phyloP scores from a whole-genome alignment of 2,888 invertebrate genomes.

The Andrena praecox region DNA sequence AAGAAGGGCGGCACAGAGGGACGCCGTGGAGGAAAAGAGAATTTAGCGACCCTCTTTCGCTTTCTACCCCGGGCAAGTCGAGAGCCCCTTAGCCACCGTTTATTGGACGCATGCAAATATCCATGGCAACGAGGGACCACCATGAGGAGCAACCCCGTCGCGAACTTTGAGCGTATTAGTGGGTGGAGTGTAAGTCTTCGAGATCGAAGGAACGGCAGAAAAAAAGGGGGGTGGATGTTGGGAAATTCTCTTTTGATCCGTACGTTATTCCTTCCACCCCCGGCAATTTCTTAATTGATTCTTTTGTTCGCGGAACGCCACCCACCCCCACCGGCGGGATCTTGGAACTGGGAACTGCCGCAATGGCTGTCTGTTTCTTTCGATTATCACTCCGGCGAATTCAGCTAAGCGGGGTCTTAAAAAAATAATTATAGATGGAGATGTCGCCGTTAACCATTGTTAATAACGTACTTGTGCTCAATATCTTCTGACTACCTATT shows the following conservation, averaged over 20 bases:
- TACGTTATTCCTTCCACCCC: conserved; percentile 49
- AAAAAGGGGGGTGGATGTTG: conserved; percentile 32
- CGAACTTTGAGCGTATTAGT: conserved; percentile 58
- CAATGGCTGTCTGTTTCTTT: conserved; percentile 2
- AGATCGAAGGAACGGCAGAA: conserved; percentile 30
- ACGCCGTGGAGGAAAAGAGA: conserved; percentile 75
- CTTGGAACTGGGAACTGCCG: conserved; percentile 16
- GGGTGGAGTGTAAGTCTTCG: conserved; percentile 50
- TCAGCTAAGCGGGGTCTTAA: background rate
- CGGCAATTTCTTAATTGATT: conserved; percentile 72
- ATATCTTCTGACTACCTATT: too few relatives aligned
- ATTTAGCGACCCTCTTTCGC: conserved; percentile 83
- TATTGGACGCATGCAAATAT: conserved; percentile 85
- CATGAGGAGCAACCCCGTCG: conserved; percentile 64
- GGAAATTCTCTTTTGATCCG: conserved; percentile 70
- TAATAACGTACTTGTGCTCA: too few relatives aligned
- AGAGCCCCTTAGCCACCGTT: conserved; percentile 84
- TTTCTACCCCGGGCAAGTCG: conserved; percentile 83
- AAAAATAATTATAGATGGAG: background rate
- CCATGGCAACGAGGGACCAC: conserved; percentile 82
- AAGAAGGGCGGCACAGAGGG: conserved; percentile 50
- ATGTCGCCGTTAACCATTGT: too few relatives aligned
- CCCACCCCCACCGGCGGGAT: background rate
- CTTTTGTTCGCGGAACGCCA: conserved; percentile 51
- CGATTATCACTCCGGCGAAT: background rate